Percentiles rank a stretch among this genome's conserved stretches.
These are phyloP conservation scores for Tapera naevia DNA, from an alignment of 2,797 vertebrate genomes.

Conservation along the genomic window DNA sequence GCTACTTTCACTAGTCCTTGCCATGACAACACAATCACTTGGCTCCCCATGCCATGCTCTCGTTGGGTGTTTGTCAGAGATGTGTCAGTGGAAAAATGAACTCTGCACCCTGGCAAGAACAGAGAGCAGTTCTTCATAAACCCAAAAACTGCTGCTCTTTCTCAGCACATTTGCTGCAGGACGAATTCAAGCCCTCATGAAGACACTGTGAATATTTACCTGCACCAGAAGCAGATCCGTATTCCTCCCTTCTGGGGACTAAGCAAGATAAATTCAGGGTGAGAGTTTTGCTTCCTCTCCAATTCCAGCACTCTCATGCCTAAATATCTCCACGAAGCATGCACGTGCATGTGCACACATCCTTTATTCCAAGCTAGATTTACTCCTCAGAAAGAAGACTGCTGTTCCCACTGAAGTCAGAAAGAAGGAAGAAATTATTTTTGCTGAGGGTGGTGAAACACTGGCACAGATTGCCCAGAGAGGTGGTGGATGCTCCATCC, in stretches of 20 bases:
- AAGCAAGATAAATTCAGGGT: background rate
- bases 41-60: background rate
- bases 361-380: background rate
- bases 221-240: background rate
- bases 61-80: constrained; percentile 15
- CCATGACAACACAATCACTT: constrained; percentile 62
- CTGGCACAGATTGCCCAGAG: background rate
- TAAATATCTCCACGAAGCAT: background rate
- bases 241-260: background rate
- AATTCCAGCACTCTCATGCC: background rate
- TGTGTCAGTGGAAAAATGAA: constrained; percentile 44
- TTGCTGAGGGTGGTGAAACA: rapidly evolving
- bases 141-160: background rate
- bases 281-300: background rate
- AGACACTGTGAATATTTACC: background rate
- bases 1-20: constrained; percentile 40
- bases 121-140: background rate
- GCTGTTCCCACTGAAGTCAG: background rate
- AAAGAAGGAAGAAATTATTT: background rate
- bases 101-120: background rate
- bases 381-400: background rate
- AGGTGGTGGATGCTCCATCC: background rate
- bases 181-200: background rate
- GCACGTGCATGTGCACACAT: background rate
- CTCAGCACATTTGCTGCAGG: background rate